Evolutionary conservation across 2,888 invertebrate genomes (phyloP), one percentile per base, ranked within the genome.

Genomic region (Trachelus troglodyta): DNA sequence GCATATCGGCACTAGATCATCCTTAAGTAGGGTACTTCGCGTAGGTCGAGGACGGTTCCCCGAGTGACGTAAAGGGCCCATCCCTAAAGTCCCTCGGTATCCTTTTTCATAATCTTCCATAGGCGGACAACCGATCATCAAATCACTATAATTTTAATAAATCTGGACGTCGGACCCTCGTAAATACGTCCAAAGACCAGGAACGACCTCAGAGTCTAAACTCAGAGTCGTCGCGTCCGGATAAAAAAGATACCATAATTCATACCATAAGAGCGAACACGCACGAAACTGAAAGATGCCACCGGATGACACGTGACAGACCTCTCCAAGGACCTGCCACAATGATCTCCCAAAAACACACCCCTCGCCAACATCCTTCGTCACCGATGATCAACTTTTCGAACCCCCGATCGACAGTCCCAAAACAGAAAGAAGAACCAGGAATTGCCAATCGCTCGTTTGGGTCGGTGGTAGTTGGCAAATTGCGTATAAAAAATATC

Each of bases 101-200:
- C 77, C 75, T 71, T 75, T 74, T 75, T 77, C 74, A 56, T 77
- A 75, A 77, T 77, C 77, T 77, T 56, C 75, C 77, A 75, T 56
- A 69, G 75, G 77, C 77, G 77, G 75, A 75, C 77, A 77, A 77
- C 77, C 77, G 77, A 77, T 77, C 77, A 77, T 77, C 77, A 77
- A 75, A 77, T 77, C 69, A 77, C 77, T 77, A 77, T 77, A 77
- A 77, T 77, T 77, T 77, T 77, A 77, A 77, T 77, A 77, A 77
- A 77, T 77, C 77, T 75, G 77, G 69, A 77, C 77, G 75, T 75
- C 77, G 69, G 75, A 30, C 12, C 37, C 35, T 35, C 77, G 15
- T 77, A 77, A 77, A 77, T 77, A 77, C 69, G 75, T 68, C 23
- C 30, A 15, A 15, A 69, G 56, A 15, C 23, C 9, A 40, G 15